Evolutionary conservation across 2,113 vertebrate species (phyloP).

Genomic region (Cyprinodon brontotheroides): DNA sequence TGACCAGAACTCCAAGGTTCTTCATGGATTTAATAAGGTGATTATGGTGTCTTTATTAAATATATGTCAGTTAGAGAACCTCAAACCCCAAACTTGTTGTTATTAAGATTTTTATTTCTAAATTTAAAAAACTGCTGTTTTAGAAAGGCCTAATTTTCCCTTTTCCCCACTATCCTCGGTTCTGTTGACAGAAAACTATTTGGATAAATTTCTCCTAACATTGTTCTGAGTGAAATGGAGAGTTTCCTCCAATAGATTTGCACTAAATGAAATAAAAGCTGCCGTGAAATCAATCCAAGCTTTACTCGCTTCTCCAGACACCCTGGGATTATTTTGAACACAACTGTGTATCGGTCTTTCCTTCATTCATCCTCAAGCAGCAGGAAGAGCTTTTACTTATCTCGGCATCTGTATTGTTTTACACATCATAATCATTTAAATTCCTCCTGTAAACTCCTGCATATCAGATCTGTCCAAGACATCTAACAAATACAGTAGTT

Average conservation of each 20-base stretch:
- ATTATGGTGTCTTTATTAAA: too few species aligned
- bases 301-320: not conserved
- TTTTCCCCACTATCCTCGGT: not conserved
- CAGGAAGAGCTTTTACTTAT: conserved; percentile 42
- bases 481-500: conserved; percentile 70
- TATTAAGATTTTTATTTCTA: too few species aligned
- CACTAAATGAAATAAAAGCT: not conserved
- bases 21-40: too few species aligned
- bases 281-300: not conserved
- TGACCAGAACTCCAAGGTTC: too few species aligned
- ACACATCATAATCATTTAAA: conserved; percentile 23
- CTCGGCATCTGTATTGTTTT: conserved; percentile 48
- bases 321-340: conserved; percentile 1
- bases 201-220: not conserved
- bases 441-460: conserved; percentile 27
- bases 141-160: not conserved
- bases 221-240: not conserved
- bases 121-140: not conserved
- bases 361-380: conserved; percentile 34
- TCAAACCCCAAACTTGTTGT: too few species aligned
- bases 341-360: conserved; percentile 27
- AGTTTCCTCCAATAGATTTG: not conserved
- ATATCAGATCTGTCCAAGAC: conserved; percentile 45
- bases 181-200: not conserved
- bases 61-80: too few species aligned